Base-by-base conservation (phyloP, 1,140 invertebrate species). In the Atta colombica region DNA sequence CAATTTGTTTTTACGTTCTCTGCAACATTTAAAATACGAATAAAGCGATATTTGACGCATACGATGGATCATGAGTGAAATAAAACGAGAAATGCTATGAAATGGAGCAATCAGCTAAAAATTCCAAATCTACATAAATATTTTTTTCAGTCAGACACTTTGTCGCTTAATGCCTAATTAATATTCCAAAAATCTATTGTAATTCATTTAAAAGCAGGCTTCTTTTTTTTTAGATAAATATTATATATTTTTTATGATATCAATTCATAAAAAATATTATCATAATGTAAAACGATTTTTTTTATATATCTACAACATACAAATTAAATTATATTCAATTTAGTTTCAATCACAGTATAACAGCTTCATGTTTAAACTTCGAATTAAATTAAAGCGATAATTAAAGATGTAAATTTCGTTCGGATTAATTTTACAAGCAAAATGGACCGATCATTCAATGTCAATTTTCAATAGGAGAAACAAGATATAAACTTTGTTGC, bases 401-500 rank as follows among this genome's bases (percentile, higher is more conserved):
- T 39, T 4, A 71, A 55, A 51, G 12, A 14, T n/a, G 35, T 21
- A 14, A 58, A 58, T 45, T 55, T 31, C 25, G 3, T 25, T 25
- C 18, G 49, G 16, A 39, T 6, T 35, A 58, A 81, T 71, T 81
- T 81, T 18, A 16, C 16, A 39, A 16, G 25, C 65, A 39, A 69
- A 7, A 14, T 21, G 4, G 21, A 69, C 31, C 14, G 21, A 55
- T 53, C 49, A 35, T 16, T 69, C 25, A 5, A 1, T 28, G 14
- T 14, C n/a, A 75, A 35, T 75, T 74, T 75, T 75, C 72, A 61
- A 35, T 39, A 14, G 28, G 8, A n/a, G 14, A 1, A 45, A 61
- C 39, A 1, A 25, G 16, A n/a, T 18, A 28, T 25, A 51, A 84
- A 74, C 69, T 84, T 35, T 31, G 55, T 75, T 75, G n/a, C 12